These are phyloP conservation scores for Hippoglossus hippoglossus DNA, from an alignment of 2,797 vertebrate genomes.

Conservation along the genomic window DNA sequence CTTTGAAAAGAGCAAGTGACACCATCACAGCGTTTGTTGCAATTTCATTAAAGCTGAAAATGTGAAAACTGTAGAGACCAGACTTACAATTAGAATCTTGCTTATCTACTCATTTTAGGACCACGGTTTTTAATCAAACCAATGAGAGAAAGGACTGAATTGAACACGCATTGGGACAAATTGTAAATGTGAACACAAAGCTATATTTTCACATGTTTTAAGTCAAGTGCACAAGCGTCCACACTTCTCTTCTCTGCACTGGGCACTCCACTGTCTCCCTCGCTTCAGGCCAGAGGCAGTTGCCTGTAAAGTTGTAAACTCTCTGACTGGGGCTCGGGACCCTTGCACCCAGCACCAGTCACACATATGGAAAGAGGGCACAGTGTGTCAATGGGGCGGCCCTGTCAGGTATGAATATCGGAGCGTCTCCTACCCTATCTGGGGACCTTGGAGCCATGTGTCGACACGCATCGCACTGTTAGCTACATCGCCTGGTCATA, in stretches of 20 bases:
- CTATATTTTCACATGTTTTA: not conserved
- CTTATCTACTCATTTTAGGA: not conserved
- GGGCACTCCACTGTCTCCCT: slow-evolving; percentile 1
- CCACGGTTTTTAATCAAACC: slow-evolving; percentile 3
- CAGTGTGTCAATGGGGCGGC: slow-evolving; percentile 72
- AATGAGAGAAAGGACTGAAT: slow-evolving; percentile 1
- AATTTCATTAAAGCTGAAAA: slow-evolving; percentile 47
- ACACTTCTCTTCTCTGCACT: not conserved
- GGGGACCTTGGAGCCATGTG: slow-evolving; percentile 85
- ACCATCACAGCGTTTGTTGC: slow-evolving; percentile 27
- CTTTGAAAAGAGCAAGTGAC: slow-evolving; percentile 49
- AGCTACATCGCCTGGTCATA: slow-evolving; percentile 87
- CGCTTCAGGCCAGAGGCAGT: slow-evolving; percentile 30
- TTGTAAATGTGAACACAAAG: not conserved
- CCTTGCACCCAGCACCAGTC: slow-evolving; percentile 67
- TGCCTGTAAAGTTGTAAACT: slow-evolving; percentile 49
- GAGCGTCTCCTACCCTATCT: slow-evolving; percentile 76
- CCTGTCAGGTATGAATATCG: slow-evolving; percentile 77
- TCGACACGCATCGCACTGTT: slow-evolving; percentile 85
- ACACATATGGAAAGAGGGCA: slow-evolving; percentile 76
- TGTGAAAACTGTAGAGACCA: slow-evolving; percentile 8
- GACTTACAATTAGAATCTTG: slow-evolving; percentile 4
- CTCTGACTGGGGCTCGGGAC: slow-evolving; percentile 44
- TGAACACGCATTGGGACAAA: not conserved
- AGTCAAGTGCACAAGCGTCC: not conserved